phyloP scores from a whole-genome alignment of 2,113 vertebrate genomes.

The Cebus imitator region DNA sequence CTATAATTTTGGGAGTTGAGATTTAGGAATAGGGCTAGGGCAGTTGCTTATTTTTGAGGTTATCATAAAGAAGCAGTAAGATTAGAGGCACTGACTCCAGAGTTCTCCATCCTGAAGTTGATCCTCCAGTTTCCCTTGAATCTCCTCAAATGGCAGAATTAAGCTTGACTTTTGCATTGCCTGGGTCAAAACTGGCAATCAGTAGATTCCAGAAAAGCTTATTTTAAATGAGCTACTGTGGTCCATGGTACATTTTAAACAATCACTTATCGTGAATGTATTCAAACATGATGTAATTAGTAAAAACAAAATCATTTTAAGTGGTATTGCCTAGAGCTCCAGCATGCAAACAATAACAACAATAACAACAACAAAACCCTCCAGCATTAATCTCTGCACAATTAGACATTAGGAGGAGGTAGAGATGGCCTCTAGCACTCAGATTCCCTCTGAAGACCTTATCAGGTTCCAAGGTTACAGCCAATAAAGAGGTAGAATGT shows the following conservation, averaged over 20 bases:
- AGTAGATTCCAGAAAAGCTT: neutral
- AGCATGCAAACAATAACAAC: neutral
- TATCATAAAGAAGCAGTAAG: neutral
- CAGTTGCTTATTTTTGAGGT: neutral
- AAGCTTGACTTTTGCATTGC: neutral
- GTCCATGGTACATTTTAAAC: neutral
- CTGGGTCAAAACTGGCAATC: neutral
- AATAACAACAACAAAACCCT: neutral
- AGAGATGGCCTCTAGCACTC: neutral
- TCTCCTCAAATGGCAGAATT: neutral
- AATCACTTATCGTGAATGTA: neutral
- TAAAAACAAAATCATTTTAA: slow-evolving; percentile 25
- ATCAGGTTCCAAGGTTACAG: neutral
- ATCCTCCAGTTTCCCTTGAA: neutral
- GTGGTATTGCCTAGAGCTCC: neutral
- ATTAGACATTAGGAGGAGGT: neutral
- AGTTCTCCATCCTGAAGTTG: neutral
- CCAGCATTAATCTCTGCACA: neutral
- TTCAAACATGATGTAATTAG: neutral
- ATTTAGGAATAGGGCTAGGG: neutral
- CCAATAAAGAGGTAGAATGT: neutral
- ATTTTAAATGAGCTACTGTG: neutral
- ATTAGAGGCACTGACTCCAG: neutral
- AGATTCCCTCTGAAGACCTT: neutral
- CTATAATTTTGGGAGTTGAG: neutral